These are phyloP conservation scores for Protobothrops mucrosquamatus DNA, from an alignment of 2,113 vertebrate genomes.

Conservation along the genomic window DNA sequence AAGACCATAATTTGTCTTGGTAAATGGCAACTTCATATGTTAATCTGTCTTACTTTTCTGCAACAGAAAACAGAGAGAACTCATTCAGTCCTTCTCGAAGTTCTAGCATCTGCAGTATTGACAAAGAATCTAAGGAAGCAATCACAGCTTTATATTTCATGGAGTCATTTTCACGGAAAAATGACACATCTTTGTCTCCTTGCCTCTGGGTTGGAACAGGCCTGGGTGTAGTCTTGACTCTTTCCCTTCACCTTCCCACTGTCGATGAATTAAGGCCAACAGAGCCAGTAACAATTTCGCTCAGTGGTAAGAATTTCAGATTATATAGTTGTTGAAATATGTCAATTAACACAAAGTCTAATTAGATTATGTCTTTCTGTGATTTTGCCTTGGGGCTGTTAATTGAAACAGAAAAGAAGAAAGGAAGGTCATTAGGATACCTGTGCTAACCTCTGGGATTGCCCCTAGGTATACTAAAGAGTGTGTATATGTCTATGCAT, in stretches of 20 bases:
- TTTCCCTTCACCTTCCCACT: conserved; percentile 86
- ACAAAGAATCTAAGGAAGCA: conserved; percentile 93
- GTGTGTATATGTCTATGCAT: background rate
- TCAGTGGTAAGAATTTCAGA: conserved; percentile 80
- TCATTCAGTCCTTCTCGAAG: conserved; percentile 96
- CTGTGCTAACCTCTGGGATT: background rate
- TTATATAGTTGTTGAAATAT: background rate
- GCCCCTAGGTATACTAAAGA: background rate
- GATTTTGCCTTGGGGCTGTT: background rate
- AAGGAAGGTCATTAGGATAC: background rate
- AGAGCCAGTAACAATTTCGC: conserved; percentile 83
- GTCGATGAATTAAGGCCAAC: conserved; percentile 86
- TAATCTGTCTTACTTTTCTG: conserved; percentile 21
- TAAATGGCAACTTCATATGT: background rate
- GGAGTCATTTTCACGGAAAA: conserved; percentile 88
- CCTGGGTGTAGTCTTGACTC: conserved; percentile 86
- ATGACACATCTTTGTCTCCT: conserved; percentile 78
- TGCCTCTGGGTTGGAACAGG: conserved; percentile 97
- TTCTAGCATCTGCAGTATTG: conserved; percentile 97
- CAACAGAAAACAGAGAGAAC: conserved; percentile 90
- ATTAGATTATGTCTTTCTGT: background rate
- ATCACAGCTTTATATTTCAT: conserved; percentile 91
- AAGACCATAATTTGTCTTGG: background rate
- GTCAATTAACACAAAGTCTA: background rate
- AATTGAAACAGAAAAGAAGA: background rate